Evolutionary conservation across 2,888 invertebrate species (phyloP), one percentile per base, ranked within the genome.

Genomic region (Sarcophaga caerulescens): DNA sequence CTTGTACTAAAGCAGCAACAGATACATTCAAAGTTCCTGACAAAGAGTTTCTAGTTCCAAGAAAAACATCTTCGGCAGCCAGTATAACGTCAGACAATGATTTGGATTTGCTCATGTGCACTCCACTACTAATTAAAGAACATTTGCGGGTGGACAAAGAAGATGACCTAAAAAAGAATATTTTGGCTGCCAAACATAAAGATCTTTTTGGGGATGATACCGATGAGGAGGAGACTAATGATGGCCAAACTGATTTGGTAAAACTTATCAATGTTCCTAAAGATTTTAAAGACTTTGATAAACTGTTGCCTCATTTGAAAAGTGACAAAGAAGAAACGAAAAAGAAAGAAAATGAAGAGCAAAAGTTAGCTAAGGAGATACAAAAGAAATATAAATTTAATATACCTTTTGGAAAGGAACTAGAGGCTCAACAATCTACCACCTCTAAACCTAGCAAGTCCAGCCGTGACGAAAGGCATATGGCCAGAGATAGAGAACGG

Each of bases 241-340:
- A 63, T 62, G 63, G 80, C 8, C n/a, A 71, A 76, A 45, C 52
- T 23, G 82, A 85, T 73, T 66, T 86, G 25, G 84, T 87, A 3
- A 74, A 88, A 52, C 63, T 87, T 52, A 86, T 88, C 52, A 86
- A 81, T 66, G 52, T 75, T 11, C 86, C 87, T 4, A 87, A 88
- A 81, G 70, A 82, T 52, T 80, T 87, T 0, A 77, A 82, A 79
- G 88, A 88, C 81, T 89, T 89, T 35, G 89, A 89, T 68, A 81
- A 69, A 68, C 35, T 89, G 6, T 57, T 89, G 23, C 85, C 88
- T 1, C 87, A 89, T 75, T 74, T 89, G 5, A 88, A 82, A 45
- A 59, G 73, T 10, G 21, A 19, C 5, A n/a, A 65, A 3, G 23
- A 66, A 5, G 44, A 65, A 4, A 14, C 4, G 1, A 17, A 65